Conservation (phyloP, 1,140 invertebrate genomes). For the Bactericera cockerelli region DNA sequence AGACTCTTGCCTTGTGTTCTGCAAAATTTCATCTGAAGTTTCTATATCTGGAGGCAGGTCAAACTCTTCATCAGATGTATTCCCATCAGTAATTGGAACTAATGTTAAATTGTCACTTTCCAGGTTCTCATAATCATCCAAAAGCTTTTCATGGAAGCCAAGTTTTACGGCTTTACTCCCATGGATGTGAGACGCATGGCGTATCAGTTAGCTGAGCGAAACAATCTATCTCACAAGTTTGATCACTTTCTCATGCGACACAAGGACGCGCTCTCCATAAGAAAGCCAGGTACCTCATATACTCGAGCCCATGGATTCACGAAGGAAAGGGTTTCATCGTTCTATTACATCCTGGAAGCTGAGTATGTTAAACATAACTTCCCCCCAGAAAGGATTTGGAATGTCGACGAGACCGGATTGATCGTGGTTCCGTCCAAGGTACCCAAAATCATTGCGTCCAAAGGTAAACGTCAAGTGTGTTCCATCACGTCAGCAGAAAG, state of each 20-base stretch:
- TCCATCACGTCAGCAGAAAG: constrained; percentile 22
- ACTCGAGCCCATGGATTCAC: constrained; percentile 27
- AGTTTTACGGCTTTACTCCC: constrained; percentile 19
- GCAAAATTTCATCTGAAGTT: no score
- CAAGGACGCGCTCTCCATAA: no score
- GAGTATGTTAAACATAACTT: constrained; percentile 20
- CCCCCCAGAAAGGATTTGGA: constrained; percentile 21
- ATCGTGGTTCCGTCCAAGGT: constrained; percentile 14
- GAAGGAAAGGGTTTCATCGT: constrained; percentile 21
- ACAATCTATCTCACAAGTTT: no score
- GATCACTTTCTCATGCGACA: constrained; percentile 19
- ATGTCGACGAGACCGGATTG: constrained; percentile 25
- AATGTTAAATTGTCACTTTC: no score
- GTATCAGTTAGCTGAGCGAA: background rate
- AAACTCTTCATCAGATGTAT: no score
- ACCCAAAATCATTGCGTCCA: constrained; percentile 20
- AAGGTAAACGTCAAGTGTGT: constrained; percentile 22
- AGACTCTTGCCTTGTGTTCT: no score
- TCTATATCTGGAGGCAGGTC: no score
- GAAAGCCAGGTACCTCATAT: constrained; percentile 27
- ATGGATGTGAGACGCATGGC: constrained; percentile 12
- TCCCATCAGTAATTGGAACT: no score
- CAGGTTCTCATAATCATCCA: no score
- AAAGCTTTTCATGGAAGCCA: no score
- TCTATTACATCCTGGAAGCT: constrained; percentile 22